Evolutionary conservation across 2,113 vertebrate species (phyloP).

Genomic region (Hoplias malabaricus): DNA sequence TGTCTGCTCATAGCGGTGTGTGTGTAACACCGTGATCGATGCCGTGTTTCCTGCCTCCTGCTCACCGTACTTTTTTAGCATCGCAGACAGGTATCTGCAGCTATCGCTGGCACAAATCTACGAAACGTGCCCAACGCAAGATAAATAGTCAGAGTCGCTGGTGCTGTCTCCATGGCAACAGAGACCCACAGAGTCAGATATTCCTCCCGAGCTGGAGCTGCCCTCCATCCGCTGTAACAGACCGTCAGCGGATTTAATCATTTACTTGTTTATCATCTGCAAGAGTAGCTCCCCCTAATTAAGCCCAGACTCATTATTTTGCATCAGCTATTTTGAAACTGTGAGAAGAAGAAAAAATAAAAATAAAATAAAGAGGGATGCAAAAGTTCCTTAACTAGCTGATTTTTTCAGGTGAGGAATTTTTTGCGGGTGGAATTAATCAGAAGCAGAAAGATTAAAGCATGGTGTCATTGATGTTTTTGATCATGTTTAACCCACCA

Average conservation of each 20-base stretch:
- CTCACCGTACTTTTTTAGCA: conserved; percentile 17
- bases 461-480: conserved; percentile 34
- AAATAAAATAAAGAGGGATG: conserved; percentile 2
- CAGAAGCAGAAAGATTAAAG: conserved; percentile 55
- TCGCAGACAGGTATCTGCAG: conserved; percentile 36
- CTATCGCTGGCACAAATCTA: conserved; percentile 47
- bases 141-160: conserved; percentile 33
- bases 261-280: conserved; percentile 54
- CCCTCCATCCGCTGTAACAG: conserved; percentile 39
- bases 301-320: conserved; percentile 58
- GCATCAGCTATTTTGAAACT: conserved; percentile 52
- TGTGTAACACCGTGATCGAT: conserved; percentile 19
- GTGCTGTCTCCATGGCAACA: conserved; percentile 58
- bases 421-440: conserved; percentile 49
- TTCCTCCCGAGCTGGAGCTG: conserved; percentile 13
- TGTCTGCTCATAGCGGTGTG: conserved; percentile 19
- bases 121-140: conserved; percentile 41
- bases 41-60: conserved; percentile 21
- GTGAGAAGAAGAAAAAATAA: too few relatives aligned
- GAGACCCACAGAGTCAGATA: conserved; percentile 38
- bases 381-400: conserved; percentile 45
- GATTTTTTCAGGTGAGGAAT: conserved; percentile 46
- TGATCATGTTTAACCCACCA: conserved; percentile 35
- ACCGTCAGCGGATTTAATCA: conserved; percentile 55
- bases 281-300: conserved; percentile 57